phyloP scores from a whole-genome alignment of 2,113 vertebrate species.

The Protobothrops flavoviridis region DNA sequence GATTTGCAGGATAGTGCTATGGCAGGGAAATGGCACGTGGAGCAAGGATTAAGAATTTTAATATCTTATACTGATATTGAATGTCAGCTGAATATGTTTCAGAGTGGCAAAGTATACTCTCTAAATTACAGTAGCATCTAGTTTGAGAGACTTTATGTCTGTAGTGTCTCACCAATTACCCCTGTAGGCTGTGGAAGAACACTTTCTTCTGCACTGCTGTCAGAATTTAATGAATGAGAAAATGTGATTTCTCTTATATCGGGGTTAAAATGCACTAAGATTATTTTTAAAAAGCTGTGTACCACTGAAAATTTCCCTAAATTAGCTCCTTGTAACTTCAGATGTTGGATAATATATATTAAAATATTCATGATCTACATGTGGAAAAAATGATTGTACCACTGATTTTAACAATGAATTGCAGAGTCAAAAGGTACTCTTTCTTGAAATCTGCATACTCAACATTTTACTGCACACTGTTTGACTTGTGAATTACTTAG shows the following conservation, averaged over 20 bases:
- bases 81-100: not conserved
- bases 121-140: not conserved
- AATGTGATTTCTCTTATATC: not conserved
- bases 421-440: not conserved
- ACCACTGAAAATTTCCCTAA: slow-evolving; percentile 1
- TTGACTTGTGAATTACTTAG: not conserved
- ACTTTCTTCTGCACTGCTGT: not conserved
- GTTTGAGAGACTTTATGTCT: not conserved
- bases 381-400: not conserved
- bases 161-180: too few relatives aligned
- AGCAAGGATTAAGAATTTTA: not conserved
- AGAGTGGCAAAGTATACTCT: not conserved
- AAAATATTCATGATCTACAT: not conserved
- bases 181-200: not conserved
- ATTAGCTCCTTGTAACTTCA: not conserved
- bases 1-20: not conserved
- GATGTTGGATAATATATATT: not conserved
- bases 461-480: not conserved
- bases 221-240: not conserved
- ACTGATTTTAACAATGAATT: not conserved
- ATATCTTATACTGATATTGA: not conserved
- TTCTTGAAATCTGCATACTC: not conserved
- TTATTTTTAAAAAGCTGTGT: not conserved
- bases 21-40: not conserved
- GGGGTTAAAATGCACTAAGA: slow-evolving; percentile 4